Evolutionary conservation across 2,113 vertebrate species (phyloP).

Genomic region (Acrocephalus kingi): DNA sequence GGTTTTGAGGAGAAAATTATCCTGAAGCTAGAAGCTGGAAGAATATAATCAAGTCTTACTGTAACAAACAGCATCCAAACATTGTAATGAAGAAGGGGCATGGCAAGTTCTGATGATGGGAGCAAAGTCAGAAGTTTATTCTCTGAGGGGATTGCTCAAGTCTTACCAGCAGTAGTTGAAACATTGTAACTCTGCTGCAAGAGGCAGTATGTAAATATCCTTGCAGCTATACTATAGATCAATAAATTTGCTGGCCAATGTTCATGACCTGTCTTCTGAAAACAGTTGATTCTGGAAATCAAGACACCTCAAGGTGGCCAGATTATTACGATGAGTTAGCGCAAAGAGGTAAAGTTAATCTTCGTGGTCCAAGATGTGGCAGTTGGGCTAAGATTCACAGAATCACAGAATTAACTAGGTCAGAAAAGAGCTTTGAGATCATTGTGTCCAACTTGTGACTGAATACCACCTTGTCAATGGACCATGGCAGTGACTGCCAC

Average conservation of each 20-base stretch:
- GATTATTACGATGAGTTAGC: background rate
- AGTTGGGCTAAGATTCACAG: background rate
- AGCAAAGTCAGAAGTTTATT: background rate
- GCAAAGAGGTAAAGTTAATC: background rate
- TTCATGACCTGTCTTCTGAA: background rate
- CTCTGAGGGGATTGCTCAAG: background rate
- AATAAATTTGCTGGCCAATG: background rate
- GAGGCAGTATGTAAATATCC: background rate
- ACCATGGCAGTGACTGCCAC: no score
- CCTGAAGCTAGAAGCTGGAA: conserved; percentile 5
- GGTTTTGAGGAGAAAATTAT: background rate
- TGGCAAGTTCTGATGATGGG: background rate
- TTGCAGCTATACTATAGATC: background rate
- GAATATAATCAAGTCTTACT: background rate
- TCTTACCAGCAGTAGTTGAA: background rate
- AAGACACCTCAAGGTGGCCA: background rate
- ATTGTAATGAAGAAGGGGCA: background rate
- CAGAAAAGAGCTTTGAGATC: background rate
- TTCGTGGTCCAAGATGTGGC: rapidly evolving
- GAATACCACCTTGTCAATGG: background rate
- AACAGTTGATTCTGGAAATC: background rate
- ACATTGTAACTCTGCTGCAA: background rate
- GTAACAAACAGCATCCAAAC: background rate
- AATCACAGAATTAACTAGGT: background rate
- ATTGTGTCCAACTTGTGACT: rapidly evolving